Evolutionary conservation across 2,113 vertebrate species (phyloP).

Genomic region (Syrrhaptes paradoxus): DNA sequence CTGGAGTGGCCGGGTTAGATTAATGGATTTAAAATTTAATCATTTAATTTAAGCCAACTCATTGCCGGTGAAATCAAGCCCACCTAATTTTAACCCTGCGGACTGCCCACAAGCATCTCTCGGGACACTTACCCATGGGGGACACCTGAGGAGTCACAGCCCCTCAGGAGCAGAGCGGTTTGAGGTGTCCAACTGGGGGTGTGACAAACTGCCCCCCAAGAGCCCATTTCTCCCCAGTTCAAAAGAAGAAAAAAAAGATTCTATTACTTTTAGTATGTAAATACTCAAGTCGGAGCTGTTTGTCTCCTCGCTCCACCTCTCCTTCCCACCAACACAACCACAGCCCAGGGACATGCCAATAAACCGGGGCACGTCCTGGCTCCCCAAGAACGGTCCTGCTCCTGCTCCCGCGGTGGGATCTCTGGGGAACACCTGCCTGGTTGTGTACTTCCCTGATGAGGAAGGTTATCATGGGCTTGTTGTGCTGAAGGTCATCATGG

Average conservation of each 20-base stretch:
- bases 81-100: background rate
- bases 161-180: background rate
- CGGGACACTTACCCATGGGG: no score
- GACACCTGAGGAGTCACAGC: accelerated
- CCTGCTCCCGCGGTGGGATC: background rate
- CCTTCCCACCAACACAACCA: background rate
- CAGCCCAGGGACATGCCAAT: accelerated
- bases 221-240: background rate
- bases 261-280: background rate
- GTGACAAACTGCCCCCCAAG: background rate
- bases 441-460: accelerated
- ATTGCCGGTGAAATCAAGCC: background rate
- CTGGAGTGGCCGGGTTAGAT: background rate
- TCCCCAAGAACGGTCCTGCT: background rate
- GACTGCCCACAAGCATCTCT: background rate
- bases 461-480: background rate
- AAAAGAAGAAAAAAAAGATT: no score
- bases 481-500: background rate
- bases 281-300: background rate
- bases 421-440: background rate
- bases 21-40: background rate
- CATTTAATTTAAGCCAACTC: background rate
- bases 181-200: background rate
- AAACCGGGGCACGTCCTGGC: accelerated
- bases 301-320: background rate